These are phyloP conservation scores for Prionailurus viverrinus DNA, from an alignment of 2,113 vertebrate genomes.

Conservation along the genomic window DNA sequence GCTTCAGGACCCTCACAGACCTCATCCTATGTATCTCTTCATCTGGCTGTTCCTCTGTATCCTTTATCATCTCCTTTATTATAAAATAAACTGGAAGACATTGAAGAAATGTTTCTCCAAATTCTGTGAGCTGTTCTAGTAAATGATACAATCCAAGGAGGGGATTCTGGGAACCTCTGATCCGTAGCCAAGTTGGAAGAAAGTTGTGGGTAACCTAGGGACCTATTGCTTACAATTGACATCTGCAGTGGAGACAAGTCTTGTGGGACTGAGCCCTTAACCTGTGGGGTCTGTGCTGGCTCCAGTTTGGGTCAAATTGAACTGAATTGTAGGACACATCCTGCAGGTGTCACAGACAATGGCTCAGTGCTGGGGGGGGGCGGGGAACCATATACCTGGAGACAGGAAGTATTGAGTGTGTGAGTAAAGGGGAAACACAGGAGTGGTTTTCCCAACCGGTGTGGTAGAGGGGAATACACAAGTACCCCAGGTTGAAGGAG, in stretches of 20 bases:
- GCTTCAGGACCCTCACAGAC: neutral
- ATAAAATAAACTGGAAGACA: too few species aligned
- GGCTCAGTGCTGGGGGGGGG: too few species aligned
- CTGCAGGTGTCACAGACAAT: neutral
- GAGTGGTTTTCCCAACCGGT: neutral
- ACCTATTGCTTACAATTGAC: accelerated
- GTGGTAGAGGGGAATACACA: accelerated
- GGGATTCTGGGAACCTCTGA: neutral
- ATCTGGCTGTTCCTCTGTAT: too few species aligned
- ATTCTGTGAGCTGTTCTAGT: neutral
- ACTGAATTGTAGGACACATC: neutral
- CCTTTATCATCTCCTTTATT: too few species aligned
- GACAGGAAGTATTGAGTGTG: neutral
- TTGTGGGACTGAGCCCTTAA: too few species aligned
- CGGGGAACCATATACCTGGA: accelerated
- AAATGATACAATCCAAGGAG: neutral
- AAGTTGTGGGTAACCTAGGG: neutral
- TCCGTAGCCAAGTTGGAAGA: neutral
- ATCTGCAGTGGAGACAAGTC: accelerated
- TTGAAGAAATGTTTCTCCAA: too few species aligned
- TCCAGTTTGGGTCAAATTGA: accelerated
- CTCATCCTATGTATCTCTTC: too few species aligned
- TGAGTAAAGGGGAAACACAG: neutral
- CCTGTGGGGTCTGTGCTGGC: too few species aligned
- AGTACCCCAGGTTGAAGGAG: neutral